phyloP scores from a whole-genome alignment of 2,888 invertebrate species.

The Folsomia manolachei region DNA sequence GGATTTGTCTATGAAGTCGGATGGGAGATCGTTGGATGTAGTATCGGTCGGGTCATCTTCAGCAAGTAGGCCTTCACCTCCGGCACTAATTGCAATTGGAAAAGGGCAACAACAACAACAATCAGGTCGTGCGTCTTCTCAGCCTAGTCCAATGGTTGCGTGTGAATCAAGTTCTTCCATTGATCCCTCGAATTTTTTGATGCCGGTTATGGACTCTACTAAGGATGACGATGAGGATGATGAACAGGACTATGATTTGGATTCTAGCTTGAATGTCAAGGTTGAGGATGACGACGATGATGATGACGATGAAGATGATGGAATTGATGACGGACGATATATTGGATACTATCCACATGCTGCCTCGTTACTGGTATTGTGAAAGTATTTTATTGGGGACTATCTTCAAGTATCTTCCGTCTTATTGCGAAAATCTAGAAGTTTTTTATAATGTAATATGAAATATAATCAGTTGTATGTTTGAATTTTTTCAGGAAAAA shows the following conservation, averaged over 20 bases:
- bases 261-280: slow-evolving; percentile 46
- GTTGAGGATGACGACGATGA: slow-evolving; percentile 50
- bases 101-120: slow-evolving; percentile 29
- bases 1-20: slow-evolving; percentile 21
- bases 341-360: slow-evolving; percentile 49
- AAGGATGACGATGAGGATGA: slow-evolving; percentile 32
- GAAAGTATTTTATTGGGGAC: slow-evolving; percentile 6
- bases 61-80: slow-evolving; percentile 48
- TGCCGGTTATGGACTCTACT: slow-evolving; percentile 45
- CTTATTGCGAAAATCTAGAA: not conserved
- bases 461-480: not conserved
- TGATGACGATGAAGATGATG: slow-evolving; percentile 50
- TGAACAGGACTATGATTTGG: slow-evolving; percentile 47
- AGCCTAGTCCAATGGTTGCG: slow-evolving; percentile 48
- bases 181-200: slow-evolving; percentile 43
- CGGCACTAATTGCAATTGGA: slow-evolving; percentile 39
- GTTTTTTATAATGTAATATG: too few relatives aligned
- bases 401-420: not conserved
- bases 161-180: slow-evolving; percentile 37
- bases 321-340: slow-evolving; percentile 46
- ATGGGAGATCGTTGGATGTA: slow-evolving; percentile 27
- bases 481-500: slow-evolving; percentile 42
- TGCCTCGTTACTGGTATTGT: slow-evolving; percentile 45
- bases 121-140: slow-evolving; percentile 35
- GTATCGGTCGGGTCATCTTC: slow-evolving; percentile 41